Percentiles rank a stretch among this genome's conserved stretches.
Conservation (phyloP, 2,113 vertebrate species). For the Oreotrochilus melanogaster region DNA sequence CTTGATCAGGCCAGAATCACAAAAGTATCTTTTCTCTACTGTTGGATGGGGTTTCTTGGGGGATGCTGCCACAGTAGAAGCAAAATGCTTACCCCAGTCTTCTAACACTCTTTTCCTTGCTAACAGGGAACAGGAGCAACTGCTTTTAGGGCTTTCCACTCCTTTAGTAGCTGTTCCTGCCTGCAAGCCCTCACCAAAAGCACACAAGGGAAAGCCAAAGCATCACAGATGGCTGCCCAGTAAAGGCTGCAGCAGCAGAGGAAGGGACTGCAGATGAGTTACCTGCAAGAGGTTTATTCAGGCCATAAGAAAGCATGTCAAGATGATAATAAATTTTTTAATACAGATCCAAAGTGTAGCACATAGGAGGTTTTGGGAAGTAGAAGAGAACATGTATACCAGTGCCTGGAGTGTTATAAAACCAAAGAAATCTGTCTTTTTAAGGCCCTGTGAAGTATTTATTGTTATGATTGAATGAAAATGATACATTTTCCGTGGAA, state of each 20-base stretch:
- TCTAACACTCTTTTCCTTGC: neutral
- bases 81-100: neutral
- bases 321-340: neutral
- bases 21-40: neutral
- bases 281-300: neutral
- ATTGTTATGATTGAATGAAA: neutral
- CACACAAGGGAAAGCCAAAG: fast-evolving
- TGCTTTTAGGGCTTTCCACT: neutral
- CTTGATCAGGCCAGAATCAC: neutral
- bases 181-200: neutral
- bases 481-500: neutral
- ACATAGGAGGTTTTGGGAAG: neutral
- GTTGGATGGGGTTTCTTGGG: neutral
- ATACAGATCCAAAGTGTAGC: neutral
- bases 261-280: neutral
- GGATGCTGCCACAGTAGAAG: neutral
- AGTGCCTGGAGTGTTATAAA: neutral
- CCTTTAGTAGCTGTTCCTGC: neutral
- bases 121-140: neutral
- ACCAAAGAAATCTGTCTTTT: neutral
- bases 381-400: neutral
- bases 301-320: neutral
- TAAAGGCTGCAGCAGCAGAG: neutral
- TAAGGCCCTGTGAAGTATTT: neutral
- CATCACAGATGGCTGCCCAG: fast-evolving